Evolutionary conservation across 2,797 vertebrate genomes (phyloP), one percentile per base, ranked within the genome.

Genomic region (Catostomus latipinnis): DNA sequence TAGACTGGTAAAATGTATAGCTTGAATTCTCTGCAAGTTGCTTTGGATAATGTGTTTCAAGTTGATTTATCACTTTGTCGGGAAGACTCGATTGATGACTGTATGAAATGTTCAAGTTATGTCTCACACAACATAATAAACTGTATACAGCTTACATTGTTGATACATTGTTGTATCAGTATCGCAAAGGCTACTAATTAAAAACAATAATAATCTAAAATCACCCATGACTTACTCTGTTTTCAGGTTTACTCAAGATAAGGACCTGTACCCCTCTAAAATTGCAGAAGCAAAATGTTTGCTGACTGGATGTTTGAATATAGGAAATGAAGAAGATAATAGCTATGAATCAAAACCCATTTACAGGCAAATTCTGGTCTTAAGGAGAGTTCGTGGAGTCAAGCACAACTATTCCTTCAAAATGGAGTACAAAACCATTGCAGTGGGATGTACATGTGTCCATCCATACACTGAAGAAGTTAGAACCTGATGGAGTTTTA

Each of bases 361-460:
- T 82, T 62, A 83, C 84, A 90, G 86, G 34, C 91, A 93, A 82
- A 88, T 93, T 14, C 80, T 91, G 84, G 61, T 92, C 54, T 90
- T 95, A 81, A 87, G 89, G 43, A 90, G 86, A 45, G 83, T 94
- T 10, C 60, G 5, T 16, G 63, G 85, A 0, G 43, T 6, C 57
- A 60, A 61, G 10, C 52, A 1, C 43, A 71, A 6, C 58, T 91
- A 92, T 80, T 73, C 86, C 76, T 93, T 85, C 81, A 88, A 81
- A 34, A 85, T 94, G 81, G 91, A 93, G 84, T 78, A 86, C 53
- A 91, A 88, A 85, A 81, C 89, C 13, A 56, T 95, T 0, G 71
- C 91, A 0, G 93, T 95, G 76, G 94, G 94, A 69, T 95, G 94
- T 83, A 95, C 94, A n/a, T 95, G 94, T 1, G 84, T 95, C 57